phyloP scores from a whole-genome alignment of 2,113 vertebrate genomes.

The Macrotis lagotis region DNA sequence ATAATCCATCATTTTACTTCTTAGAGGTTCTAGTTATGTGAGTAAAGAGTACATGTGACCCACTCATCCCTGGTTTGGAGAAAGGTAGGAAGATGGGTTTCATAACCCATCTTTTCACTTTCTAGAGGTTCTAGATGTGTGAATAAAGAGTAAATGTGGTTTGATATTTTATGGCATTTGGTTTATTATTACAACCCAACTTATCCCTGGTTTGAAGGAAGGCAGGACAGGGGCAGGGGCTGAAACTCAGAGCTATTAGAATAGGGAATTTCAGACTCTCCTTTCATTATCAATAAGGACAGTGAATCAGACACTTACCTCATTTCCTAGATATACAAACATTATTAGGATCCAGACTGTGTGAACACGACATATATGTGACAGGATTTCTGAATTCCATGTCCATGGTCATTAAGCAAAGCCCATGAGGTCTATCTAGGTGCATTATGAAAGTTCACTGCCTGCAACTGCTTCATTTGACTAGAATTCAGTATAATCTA shows the following conservation, averaged over 20 bases:
- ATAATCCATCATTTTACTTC: neutral
- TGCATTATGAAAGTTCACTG: neutral
- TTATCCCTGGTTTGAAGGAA: neutral
- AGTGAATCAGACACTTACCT: conserved; percentile 82
- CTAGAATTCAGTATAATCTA: neutral
- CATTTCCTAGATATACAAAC: conserved; percentile 81
- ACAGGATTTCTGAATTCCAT: neutral
- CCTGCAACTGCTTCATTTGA: neutral
- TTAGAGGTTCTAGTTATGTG: neutral
- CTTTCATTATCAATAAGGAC: conserved; percentile 78
- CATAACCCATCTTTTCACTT: no score
- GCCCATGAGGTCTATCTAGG: neutral
- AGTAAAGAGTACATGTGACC: neutral
- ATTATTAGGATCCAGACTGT: conserved; percentile 80
- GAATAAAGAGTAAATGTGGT: no score
- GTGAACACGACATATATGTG: conserved; percentile 60
- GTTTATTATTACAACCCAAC: no score
- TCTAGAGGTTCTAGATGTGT: no score
- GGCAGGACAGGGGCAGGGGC: neutral
- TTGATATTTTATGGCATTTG: no score
- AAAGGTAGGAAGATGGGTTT: no score
- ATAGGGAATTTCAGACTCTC: conserved; percentile 41
- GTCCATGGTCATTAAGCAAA: neutral
- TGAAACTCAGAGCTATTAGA: neutral
- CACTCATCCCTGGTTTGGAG: neutral